These are phyloP conservation scores for Sphyrna mokarran DNA, from an alignment of 2,113 vertebrate genomes.

Conservation along the genomic window DNA sequence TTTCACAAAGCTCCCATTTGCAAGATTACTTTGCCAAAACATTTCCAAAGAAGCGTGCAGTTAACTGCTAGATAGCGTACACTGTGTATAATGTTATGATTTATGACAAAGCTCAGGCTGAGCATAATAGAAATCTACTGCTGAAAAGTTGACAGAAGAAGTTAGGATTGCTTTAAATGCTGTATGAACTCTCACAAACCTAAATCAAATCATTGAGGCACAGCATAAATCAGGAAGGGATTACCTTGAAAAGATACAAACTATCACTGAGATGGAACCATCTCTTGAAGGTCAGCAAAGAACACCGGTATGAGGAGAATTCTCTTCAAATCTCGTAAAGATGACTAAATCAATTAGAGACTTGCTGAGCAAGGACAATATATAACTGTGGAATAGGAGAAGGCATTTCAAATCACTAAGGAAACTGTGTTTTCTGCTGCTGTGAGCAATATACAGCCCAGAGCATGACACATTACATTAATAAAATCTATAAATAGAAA, in stretches of 20 bases:
- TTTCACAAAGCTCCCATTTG: neutral
- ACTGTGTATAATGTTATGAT: neutral
- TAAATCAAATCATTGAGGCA: neutral
- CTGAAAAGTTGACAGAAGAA: conserved; percentile 1
- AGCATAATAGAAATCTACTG: neutral
- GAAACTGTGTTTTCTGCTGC: neutral
- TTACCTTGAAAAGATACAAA: neutral
- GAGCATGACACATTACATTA: neutral
- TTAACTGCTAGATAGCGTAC: neutral
- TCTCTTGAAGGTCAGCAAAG: conserved; percentile 16
- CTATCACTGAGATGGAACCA: neutral
- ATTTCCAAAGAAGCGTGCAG: neutral
- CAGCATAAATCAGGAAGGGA: neutral
- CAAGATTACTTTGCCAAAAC: neutral
- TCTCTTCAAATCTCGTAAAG: neutral
- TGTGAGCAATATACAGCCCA: neutral
- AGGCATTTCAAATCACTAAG: neutral
- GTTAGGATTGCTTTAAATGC: neutral
- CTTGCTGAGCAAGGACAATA: neutral
- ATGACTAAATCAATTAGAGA: neutral
- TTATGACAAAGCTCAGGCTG: neutral
- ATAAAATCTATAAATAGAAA: neutral
- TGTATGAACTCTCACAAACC: neutral
- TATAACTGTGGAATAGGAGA: neutral
- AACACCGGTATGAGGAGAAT: neutral